Conservation (phyloP, 2,797 vertebrate species). For the Cynopterus sphinx region DNA sequence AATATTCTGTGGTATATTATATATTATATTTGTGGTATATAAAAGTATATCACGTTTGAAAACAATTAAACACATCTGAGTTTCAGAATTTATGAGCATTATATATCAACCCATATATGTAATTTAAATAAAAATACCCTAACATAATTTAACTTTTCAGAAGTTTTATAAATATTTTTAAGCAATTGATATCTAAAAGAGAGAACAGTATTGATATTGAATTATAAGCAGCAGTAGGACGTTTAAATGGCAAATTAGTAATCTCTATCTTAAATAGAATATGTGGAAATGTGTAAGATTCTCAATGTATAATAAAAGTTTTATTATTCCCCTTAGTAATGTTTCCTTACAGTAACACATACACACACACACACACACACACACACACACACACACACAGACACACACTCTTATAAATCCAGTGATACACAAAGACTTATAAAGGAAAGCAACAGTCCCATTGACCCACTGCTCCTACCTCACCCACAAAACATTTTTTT, state of each 20-base stretch:
- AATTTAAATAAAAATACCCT: not conserved
- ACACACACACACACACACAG: too few relatives aligned
- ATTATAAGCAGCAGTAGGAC: not conserved
- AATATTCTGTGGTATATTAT: not conserved
- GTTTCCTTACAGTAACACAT: not conserved
- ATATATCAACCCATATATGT: not conserved
- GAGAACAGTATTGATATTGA: not conserved
- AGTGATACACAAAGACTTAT: not conserved
- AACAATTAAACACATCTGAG: not conserved
- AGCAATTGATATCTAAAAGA: not conserved
- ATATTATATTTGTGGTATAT: not conserved
- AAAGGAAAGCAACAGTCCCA: not conserved
- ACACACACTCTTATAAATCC: not conserved
- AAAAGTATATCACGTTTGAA: not conserved
- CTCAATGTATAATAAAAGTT: not conserved
- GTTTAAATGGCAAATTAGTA: not conserved
- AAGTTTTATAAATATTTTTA: not conserved
- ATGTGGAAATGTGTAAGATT: not conserved
- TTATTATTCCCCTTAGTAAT: not conserved
- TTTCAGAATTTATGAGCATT: not conserved
- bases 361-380: not conserved
- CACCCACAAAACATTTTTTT: not conserved
- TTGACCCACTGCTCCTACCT: rapidly evolving
- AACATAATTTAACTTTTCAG: not conserved
- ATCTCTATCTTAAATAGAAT: not conserved